phyloP scores from a whole-genome alignment of 2,797 vertebrate species.

The Aldrovandia affinis region DNA sequence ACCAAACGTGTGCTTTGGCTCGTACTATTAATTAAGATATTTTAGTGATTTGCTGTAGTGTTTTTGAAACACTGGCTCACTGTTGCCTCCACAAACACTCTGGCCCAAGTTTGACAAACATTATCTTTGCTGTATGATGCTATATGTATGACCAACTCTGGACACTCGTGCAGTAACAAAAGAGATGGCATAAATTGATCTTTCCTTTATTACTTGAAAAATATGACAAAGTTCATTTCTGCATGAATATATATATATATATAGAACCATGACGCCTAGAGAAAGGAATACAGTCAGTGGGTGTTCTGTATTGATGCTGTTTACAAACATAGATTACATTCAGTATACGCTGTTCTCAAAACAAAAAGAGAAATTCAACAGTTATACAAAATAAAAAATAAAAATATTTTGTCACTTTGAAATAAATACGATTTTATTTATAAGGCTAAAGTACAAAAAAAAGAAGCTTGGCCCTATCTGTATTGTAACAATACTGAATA shows the following conservation, averaged over 20 bases:
- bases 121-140: too few relatives aligned
- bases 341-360: neutral
- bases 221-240: neutral
- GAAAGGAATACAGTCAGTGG: neutral
- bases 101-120: too few relatives aligned
- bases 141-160: neutral
- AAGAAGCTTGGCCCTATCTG: neutral
- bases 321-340: neutral
- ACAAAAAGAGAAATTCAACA: neutral
- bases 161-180: neutral
- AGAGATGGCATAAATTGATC: neutral
- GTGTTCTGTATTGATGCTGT: neutral
- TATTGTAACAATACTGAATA: neutral
- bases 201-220: conserved; percentile 9
- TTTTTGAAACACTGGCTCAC: too few relatives aligned
- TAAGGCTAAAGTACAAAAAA: neutral
- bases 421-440: conserved; percentile 10
- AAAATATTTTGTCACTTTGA: neutral
- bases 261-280: neutral
- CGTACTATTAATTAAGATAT: too few relatives aligned
- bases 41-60: too few relatives aligned
- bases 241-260: neutral
- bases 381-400: too few relatives aligned
- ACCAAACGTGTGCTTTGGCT: too few relatives aligned
- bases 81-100: too few relatives aligned